Evolutionary conservation across 2,888 invertebrate species (phyloP), one percentile per base, ranked within the genome.

Genomic region (Phalangium opilio): DNA sequence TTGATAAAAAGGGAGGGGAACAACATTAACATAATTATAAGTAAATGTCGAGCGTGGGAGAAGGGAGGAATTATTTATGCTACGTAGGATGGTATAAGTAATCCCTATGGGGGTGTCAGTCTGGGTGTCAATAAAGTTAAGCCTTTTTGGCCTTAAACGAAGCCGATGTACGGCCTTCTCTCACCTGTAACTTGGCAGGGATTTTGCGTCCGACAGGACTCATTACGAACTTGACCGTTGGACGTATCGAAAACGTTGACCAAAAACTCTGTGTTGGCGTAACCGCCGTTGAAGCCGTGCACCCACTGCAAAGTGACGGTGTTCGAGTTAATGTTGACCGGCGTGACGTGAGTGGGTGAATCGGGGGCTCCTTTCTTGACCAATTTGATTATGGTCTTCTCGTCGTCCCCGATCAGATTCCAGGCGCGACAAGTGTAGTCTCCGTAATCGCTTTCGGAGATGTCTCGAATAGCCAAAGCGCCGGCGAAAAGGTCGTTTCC

Each of bases 391-490:
- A 58, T 56, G 3, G 65, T 64, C 39, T 63, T 62, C 41, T 67
- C 62, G 39, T 66, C 79, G 35, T 60, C 61, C 14, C 90, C 90
- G 49, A 87, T 70, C 2, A 77, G 75, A 63, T 93, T 93, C 15
- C 79, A 78, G 5, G 86, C 85, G 55, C 82, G 77, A 62, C 93
- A 93, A 47, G 79, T 82, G 67, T 90, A 93, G 49, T 87, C 86
- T 0, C 91, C 91, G 61, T 89, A 90, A 62, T 90, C 87, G 5
- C 47, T 48, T 40, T 53, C 55, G 34, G 49, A 48, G 38, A 54
- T 50, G 41, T 53, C 52, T 10, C 50, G 77, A 55, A 90, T 71
- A 61, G 67, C 75, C 33, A 90, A 67, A 1, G 83, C 74, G 49
- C 84, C 85, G 3, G 80, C 79, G 66, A 87, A 87, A 1, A 85